phyloP scores from a whole-genome alignment of 2,113 vertebrate species.

The Oncorhynchus gorbuscha region DNA sequence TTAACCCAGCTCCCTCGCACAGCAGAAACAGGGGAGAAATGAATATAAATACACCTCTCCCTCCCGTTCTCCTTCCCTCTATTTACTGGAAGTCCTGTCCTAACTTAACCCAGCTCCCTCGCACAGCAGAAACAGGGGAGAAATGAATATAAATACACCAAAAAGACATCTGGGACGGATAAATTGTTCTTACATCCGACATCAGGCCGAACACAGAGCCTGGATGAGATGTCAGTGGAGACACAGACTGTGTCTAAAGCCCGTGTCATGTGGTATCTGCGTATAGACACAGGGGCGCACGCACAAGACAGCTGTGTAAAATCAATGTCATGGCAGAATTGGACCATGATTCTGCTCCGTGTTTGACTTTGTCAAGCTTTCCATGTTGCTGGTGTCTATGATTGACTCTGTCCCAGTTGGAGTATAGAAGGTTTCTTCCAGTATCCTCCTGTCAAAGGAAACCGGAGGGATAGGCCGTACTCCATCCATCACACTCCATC shows the following conservation, averaged over 20 bases:
- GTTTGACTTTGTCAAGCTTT: not conserved
- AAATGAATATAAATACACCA: slow-evolving; percentile 21
- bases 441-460: not conserved
- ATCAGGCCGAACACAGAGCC: not conserved
- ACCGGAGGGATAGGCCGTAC: not conserved
- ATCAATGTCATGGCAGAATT: slow-evolving; percentile 21
- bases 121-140: slow-evolving; percentile 20
- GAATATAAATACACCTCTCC: too few species aligned
- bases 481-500: slow-evolving; percentile 4
- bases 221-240: not conserved
- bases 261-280: not conserved
- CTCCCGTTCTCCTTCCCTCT: not conserved
- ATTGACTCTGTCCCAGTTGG: not conserved
- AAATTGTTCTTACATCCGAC: slow-evolving; percentile 11
- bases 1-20: slow-evolving; percentile 1
- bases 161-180: slow-evolving; percentile 17
- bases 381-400: not conserved
- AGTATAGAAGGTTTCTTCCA: not conserved
- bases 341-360: not conserved
- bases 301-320: slow-evolving; percentile 12
- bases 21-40: too few species aligned
- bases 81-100: not conserved
- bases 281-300: not conserved
- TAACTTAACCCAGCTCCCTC: not conserved
- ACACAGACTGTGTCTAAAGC: slow-evolving; percentile 3